Conservation (phyloP, 2,797 vertebrate species). For the Muraenolepis orangiensis region DNA sequence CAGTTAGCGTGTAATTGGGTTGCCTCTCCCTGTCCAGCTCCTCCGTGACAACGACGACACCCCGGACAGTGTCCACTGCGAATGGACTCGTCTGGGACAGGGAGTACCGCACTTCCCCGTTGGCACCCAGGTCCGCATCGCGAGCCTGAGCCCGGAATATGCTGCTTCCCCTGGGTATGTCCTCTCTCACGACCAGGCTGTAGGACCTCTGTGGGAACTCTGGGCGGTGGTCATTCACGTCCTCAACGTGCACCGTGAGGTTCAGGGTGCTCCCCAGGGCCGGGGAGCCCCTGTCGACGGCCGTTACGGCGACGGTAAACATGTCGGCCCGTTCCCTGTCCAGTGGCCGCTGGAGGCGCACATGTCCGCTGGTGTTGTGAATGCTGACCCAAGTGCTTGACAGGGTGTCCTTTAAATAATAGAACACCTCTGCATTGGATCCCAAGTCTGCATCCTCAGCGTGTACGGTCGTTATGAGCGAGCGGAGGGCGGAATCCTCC, state of each 20-base stretch:
- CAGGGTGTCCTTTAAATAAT: conserved; percentile 57
- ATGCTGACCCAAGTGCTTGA: conserved; percentile 55
- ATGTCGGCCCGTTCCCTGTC: conserved; percentile 67
- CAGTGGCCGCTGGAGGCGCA: conserved; percentile 63
- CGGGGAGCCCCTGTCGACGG: conserved; percentile 66
- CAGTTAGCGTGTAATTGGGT: conserved; percentile 55
- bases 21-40: conserved; percentile 69
- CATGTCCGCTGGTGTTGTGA: conserved; percentile 53
- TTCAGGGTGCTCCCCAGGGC: conserved; percentile 48
- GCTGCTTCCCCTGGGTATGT: conserved; percentile 59
- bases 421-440: conserved; percentile 63
- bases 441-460: conserved; percentile 69
- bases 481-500: conserved; percentile 62
- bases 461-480: conserved; percentile 56
- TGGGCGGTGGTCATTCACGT: conserved; percentile 73
- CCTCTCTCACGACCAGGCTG: conserved; percentile 62
- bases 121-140: conserved; percentile 66
- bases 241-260: conserved; percentile 67
- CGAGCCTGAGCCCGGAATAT: conserved; percentile 60
- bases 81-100: conserved; percentile 57
- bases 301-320: conserved; percentile 57
- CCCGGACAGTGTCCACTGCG: conserved; percentile 63
- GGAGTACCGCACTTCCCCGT: conserved; percentile 65
- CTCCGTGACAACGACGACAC: conserved; percentile 59
- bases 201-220: conserved; percentile 61